Percentiles rank a stretch among this genome's conserved stretches.
Conservation (phyloP, 2,888 invertebrate species). For the Lucinisca nassula region DNA sequence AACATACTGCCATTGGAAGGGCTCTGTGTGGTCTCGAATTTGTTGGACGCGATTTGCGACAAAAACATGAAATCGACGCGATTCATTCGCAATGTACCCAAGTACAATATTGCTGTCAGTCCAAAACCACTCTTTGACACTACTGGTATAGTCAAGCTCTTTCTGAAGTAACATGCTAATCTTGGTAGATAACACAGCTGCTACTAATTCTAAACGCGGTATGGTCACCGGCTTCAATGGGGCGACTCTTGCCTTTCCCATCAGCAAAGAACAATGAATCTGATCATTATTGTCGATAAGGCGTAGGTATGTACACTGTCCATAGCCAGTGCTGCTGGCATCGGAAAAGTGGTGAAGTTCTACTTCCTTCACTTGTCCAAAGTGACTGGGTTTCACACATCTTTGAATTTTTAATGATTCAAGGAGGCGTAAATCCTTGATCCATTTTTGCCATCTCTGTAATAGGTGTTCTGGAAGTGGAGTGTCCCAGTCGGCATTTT, state of each 20-base stretch:
- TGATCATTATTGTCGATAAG: neutral
- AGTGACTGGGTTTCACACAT: slow-evolving; percentile 59
- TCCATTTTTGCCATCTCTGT: slow-evolving; percentile 23
- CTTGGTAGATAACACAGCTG: slow-evolving; percentile 63
- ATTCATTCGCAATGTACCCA: slow-evolving; percentile 69
- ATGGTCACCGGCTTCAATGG: slow-evolving; percentile 56
- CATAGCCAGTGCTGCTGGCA: slow-evolving; percentile 18
- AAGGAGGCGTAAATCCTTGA: slow-evolving; percentile 18
- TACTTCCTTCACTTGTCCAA: slow-evolving; percentile 35
- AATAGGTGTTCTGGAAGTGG: slow-evolving; percentile 46
- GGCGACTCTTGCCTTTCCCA: slow-evolving; percentile 54
- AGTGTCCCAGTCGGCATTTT: slow-evolving; percentile 60
- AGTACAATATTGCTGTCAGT: slow-evolving; percentile 70
- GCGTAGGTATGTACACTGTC: slow-evolving; percentile 2
- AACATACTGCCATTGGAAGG: slow-evolving; percentile 66
- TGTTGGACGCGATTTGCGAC: slow-evolving; percentile 71
- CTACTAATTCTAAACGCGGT: slow-evolving; percentile 65
- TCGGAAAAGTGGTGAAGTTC: slow-evolving; percentile 41
- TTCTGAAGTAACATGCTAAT: slow-evolving; percentile 42
- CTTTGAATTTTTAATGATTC: slow-evolving; percentile 32
- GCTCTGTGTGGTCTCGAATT: slow-evolving; percentile 56
- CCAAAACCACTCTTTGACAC: slow-evolving; percentile 50
- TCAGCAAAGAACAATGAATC: slow-evolving; percentile 23
- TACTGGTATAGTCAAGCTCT: slow-evolving; percentile 40
- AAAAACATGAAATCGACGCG: slow-evolving; percentile 69